Conservation (phyloP, 35 echinoderm and acorn worm species). For the Heliocidaris tuberculata region DNA sequence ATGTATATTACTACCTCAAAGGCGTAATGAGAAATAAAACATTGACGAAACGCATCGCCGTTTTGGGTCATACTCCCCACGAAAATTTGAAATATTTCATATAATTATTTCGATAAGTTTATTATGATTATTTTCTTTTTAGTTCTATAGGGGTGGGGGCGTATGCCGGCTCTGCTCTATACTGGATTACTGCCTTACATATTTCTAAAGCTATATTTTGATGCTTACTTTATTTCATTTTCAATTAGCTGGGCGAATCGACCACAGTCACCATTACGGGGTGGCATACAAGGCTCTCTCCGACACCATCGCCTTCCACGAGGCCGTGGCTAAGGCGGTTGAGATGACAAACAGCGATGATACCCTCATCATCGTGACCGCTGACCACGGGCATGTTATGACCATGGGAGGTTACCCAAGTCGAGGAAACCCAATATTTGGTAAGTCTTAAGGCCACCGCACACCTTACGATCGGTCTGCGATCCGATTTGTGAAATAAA, state of each 20-base stretch:
- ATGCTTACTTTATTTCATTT: background rate
- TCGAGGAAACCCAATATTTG: conserved; percentile 89
- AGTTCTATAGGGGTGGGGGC: background rate
- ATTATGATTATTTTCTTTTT: too few species aligned
- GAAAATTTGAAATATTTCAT: too few species aligned
- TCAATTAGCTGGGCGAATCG: conserved; percentile 67
- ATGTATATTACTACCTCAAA: too few species aligned
- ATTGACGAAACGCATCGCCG: too few species aligned
- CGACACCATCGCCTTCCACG: conserved; percentile 76
- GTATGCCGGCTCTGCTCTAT: background rate
- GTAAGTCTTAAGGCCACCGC: too few species aligned
- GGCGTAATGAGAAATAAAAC: too few species aligned
- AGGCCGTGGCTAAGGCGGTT: conserved; percentile 61
- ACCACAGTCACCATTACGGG: conserved; percentile 80
- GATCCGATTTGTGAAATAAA: too few species aligned
- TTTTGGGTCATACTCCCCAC: too few species aligned
- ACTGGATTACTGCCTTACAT: background rate
- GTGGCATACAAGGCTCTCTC: conserved; percentile 60
- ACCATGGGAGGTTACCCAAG: conserved; percentile 68
- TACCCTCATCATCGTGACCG: conserved; percentile 80
- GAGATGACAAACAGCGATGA: conserved; percentile 55
- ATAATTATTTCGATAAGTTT: too few species aligned
- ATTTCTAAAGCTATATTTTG: too few species aligned
- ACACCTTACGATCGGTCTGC: too few species aligned
- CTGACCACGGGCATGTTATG: conserved; percentile 84